A percentile compares a stretch with the other conserved stretches of the same genome.
Conservation (phyloP, 1,140 invertebrate species). For the Ooceraea biroi region DNA sequence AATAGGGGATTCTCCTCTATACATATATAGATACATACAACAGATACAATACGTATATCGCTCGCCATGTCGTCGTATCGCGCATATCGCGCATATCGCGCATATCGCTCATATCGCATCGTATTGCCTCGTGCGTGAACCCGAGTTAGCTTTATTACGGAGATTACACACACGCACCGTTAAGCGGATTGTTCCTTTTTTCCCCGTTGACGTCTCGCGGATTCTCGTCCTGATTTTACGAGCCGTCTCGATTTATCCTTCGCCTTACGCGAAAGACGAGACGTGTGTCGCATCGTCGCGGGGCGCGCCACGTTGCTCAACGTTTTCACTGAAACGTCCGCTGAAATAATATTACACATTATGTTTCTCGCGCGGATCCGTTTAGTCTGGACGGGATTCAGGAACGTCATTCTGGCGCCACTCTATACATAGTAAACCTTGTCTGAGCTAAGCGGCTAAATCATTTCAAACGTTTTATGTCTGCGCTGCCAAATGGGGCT, state of each 20-base stretch:
- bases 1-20: too few relatives aligned
- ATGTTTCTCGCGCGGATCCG: constrained; percentile 29
- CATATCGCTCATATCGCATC: constrained; percentile 4
- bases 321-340: constrained; percentile 11
- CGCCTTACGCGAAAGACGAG: constrained; percentile 31
- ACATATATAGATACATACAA: too few relatives aligned
- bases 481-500: background rate
- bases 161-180: constrained; percentile 28
- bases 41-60: too few relatives aligned
- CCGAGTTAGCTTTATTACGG: constrained; percentile 34
- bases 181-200: constrained; percentile 8
- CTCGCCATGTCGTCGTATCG: constrained; percentile 16
- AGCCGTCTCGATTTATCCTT: constrained; percentile 31
- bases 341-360: constrained; percentile 44
- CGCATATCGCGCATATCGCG: constrained; percentile 26
- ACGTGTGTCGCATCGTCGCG: constrained; percentile 2
- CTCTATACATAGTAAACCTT: constrained; percentile 36
- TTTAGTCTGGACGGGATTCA: constrained; percentile 50
- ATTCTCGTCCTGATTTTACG: constrained; percentile 60
- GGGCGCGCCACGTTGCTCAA: constrained; percentile 6
- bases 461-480: background rate
- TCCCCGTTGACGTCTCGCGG: background rate
- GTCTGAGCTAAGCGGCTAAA: background rate
- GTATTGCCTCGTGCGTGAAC: constrained; percentile 11
- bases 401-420: constrained; percentile 37